Evolutionary conservation across 2,797 vertebrate species (phyloP).

Genomic region (Gorsachius magnificus): DNA sequence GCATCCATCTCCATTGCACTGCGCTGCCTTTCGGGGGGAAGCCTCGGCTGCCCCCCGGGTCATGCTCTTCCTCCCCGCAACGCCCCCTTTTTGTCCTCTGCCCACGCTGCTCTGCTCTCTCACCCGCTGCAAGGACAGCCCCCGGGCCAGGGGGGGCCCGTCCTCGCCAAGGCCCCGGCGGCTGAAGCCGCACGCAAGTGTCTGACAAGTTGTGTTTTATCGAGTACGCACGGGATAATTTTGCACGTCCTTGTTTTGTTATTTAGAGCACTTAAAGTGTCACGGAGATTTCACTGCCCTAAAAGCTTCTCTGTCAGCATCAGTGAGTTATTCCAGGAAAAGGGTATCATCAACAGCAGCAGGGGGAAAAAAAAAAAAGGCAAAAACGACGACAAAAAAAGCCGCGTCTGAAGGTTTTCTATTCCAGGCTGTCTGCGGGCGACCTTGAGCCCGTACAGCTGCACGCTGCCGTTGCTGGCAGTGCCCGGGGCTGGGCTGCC

Average conservation of each 20-base stretch:
- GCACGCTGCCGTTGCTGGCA: accelerated
- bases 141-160: background rate
- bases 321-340: constrained; percentile 68
- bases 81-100: accelerated
- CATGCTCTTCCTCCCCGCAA: accelerated
- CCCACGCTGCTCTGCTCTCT: accelerated
- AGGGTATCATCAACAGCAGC: constrained; percentile 58
- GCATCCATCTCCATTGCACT: accelerated
- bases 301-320: constrained; percentile 71
- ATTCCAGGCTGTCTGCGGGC: background rate
- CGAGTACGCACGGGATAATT: constrained; percentile 22
- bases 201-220: constrained; percentile 63
- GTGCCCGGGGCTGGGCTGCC: background rate
- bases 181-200: background rate
- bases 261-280: constrained; percentile 70
- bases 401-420: background rate
- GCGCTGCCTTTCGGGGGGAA: accelerated
- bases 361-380: background rate
- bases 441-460: background rate
- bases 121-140: background rate
- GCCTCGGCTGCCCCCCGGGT: background rate
- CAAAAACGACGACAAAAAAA: background rate
- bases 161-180: accelerated
- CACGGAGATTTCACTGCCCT: constrained; percentile 63
- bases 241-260: constrained; percentile 70